Evolutionary conservation across 2,113 vertebrate genomes (phyloP), one percentile per base, ranked within the genome.

Genomic region (Bombycilla garrulus): DNA sequence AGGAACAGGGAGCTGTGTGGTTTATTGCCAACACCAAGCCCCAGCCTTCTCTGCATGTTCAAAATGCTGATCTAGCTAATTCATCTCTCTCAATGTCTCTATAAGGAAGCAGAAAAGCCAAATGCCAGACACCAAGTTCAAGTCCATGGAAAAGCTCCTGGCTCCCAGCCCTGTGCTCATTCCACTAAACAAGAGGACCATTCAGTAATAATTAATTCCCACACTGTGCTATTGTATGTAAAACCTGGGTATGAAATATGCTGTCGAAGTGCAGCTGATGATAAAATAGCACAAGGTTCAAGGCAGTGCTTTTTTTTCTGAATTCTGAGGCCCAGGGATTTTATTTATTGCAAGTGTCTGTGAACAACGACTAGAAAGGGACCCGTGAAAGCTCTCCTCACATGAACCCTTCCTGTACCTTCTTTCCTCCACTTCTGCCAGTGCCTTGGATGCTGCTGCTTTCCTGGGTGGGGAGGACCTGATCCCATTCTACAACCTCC

Each of bases 391-490:
- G 14, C 11, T 45, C 53, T 74, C 79, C 81, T 70, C 6, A 40
- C 61, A 5, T 35, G 66, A 90, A 92, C 38, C 22, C 83, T 89
- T 80, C 57, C 77, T 84, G 48, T 33, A 38, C 5, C 14, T 31
- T 76, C 81, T 95, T 50, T 95, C 77, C 22, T 73, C 50, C 44
- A 54, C 25, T 82, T 65, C 20, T 96, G 88, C 60, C 92, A 99
- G 99, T 23, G 98, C 98, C 45, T 88, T 99, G 97, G 98, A 99
- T 44, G 98, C 98, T 12, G 98, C 97, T 2, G 98, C 98, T 42
- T 95, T 98, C 36, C 97, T 99, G 33, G 99, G 99, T 6, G 99
- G 99, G 28, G 95, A 98, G 70, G 98, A 97, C 84, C n/a, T 99
- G 96, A 69, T 84, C 38, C 99, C 99, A 0, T 99, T 99, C 97